These are phyloP conservation scores for Aricia agestis DNA, from an alignment of 1,140 invertebrate species.

Conservation along the genomic window DNA sequence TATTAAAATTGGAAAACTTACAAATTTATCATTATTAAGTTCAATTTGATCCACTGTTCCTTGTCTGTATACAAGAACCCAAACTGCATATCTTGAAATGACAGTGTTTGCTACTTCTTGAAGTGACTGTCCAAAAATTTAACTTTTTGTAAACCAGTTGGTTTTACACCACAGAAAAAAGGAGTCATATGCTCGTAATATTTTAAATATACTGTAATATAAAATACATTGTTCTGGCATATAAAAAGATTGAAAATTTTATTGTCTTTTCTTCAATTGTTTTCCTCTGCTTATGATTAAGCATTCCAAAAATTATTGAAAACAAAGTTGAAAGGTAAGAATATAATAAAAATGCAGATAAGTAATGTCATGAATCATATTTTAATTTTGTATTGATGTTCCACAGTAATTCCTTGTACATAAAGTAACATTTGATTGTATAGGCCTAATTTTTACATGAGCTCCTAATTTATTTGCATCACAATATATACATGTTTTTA, in stretches of 20 bases:
- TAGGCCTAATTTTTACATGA: constrained; percentile 16
- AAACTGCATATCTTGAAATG: no score
- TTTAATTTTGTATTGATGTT: constrained; percentile 14
- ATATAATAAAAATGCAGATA: neutral
- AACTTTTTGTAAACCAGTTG: neutral
- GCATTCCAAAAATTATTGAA: neutral
- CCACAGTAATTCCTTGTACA: neutral
- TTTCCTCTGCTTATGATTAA: neutral
- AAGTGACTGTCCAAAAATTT: neutral
- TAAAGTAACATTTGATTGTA: constrained; percentile 11
- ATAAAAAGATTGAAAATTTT: neutral
- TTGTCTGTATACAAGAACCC: no score
- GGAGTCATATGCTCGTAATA: neutral
- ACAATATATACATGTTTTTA: constrained; percentile 9
- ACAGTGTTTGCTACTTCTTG: no score
- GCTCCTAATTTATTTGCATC: constrained; percentile 9
- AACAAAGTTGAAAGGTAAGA: neutral
- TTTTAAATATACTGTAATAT: constrained; percentile 9
- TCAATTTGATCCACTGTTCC: no score
- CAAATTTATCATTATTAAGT: no score
- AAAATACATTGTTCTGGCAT: constrained; percentile 8
- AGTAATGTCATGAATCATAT: constrained; percentile 10
- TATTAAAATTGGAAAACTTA: no score
- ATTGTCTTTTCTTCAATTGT: neutral
- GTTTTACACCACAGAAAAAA: neutral